Base-by-base conservation (phyloP, 2,113 vertebrate genomes). In the Riparia riparia region DNA sequence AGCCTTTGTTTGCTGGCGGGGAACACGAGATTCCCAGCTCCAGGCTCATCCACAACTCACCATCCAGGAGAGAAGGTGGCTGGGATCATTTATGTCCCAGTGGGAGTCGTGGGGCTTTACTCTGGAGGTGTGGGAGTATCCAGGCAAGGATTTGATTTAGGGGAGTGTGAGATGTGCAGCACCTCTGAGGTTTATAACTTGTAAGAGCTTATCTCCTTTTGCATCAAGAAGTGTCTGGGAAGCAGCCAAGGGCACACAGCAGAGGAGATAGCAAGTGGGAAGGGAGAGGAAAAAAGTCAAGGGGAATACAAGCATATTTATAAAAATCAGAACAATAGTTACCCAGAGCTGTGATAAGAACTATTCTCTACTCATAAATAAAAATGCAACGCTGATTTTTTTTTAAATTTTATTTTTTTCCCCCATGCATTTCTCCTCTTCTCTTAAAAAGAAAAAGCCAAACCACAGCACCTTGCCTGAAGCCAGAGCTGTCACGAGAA, bases 261-360 rank as follows among this genome's bases (percentile, higher is more conserved):
- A 45, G 54, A 53, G 69, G 54, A 95, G 94, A 95, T 49, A 93
- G 94, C 87, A 79, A 93, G 60, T 61, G 44, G 72, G 72, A 54
- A 95, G 85, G 89, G 92, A 93, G 72, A 96, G 86, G 83, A 50
- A 91, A 93, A 87, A 76, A 93, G 96, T 96, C 96, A 96, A 97
- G 96, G 96, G 96, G 95, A 97, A 95, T 80, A 63, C 70, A 66
- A 17, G 54, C 45, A 3, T 94, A 95, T 96, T 97, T 96, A 95
- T 94, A 97, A 96, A 97, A 89, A 82, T 71, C 68, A 89, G 91
- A 97, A 97, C 97, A 96, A 97, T 97, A 61, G 93, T 34, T 93
- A 82, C 50, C 81, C 76, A 78, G 89, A 83, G 60, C 42, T 50
- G 31, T 64, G 97, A 97, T 97, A 97, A 97, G 95, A 86, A 63